Conservation (phyloP, 2,797 vertebrate species). For the Knipowitschia caucasica region DNA sequence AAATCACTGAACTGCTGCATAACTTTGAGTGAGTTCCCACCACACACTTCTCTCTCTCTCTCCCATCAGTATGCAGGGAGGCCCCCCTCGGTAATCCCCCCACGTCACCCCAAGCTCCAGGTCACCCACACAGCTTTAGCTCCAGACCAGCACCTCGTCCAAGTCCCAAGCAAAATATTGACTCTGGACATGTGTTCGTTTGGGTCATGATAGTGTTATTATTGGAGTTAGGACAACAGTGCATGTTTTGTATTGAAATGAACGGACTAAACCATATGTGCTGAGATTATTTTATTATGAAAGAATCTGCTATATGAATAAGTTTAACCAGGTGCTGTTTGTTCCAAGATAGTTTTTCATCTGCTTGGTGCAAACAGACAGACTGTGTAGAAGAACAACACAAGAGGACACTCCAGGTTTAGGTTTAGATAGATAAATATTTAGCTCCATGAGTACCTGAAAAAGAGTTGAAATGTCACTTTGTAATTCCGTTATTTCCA, state of each 20-base stretch:
- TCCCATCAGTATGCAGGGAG: constrained; percentile 53
- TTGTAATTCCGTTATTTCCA: too few relatives aligned
- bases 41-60: constrained; percentile 9
- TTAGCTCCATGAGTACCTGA: too few relatives aligned
- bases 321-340: neutral
- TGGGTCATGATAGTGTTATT: constrained; percentile 2
- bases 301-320: neutral
- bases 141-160: neutral
- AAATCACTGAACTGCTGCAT: constrained; percentile 7
- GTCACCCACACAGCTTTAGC: constrained; percentile 21
- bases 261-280: neutral
- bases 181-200: constrained; percentile 3
- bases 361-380: too few relatives aligned
- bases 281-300: neutral
- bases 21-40: constrained; percentile 23
- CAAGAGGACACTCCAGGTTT: too few relatives aligned
- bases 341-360: too few relatives aligned
- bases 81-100: constrained; percentile 58
- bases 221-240: constrained; percentile 5
- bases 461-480: too few relatives aligned
- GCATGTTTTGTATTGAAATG: constrained; percentile 4
- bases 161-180: constrained; percentile 7
- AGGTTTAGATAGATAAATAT: too few relatives aligned
- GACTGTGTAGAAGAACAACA: too few relatives aligned
- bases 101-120: constrained; percentile 46